phyloP scores from a whole-genome alignment of 2,797 vertebrate genomes.

The Taenioides sp. region DNA sequence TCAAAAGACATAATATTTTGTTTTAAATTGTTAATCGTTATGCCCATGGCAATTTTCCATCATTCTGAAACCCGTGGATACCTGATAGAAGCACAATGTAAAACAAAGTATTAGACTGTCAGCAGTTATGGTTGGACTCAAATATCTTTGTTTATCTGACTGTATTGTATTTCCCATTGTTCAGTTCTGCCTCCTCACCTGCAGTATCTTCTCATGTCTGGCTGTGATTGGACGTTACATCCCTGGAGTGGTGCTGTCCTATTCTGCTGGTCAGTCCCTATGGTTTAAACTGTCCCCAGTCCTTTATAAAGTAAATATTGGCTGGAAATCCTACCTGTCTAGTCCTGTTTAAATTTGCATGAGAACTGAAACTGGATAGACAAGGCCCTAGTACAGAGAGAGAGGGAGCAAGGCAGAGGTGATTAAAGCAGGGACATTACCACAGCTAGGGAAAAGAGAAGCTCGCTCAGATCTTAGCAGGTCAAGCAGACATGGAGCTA shows the following conservation, averaged over 20 bases:
- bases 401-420: constrained; percentile 43
- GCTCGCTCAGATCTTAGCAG: constrained; percentile 53
- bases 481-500: constrained; percentile 55
- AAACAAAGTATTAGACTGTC: not conserved
- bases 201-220: constrained; percentile 85
- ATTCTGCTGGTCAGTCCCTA: constrained; percentile 87
- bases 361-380: constrained; percentile 63
- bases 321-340: constrained; percentile 38
- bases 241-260: constrained; percentile 90
- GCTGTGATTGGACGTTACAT: constrained; percentile 87
- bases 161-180: constrained; percentile 29
- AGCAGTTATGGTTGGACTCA: not conserved
- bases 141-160: not conserved
- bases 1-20: too few species aligned
- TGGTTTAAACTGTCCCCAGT: constrained; percentile 20
- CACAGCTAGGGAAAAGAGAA: constrained; percentile 29
- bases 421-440: constrained; percentile 60
- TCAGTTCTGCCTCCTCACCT: constrained; percentile 92
- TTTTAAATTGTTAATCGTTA: too few species aligned
- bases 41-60: too few species aligned
- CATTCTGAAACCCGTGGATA: too few species aligned
- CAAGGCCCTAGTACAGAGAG: constrained; percentile 13
- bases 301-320: constrained; percentile 16
- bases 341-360: constrained; percentile 61
- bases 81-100: not conserved